Evolutionary conservation across 2,888 invertebrate species (phyloP).

Genomic region (Caenorhabditis becei): DNA sequence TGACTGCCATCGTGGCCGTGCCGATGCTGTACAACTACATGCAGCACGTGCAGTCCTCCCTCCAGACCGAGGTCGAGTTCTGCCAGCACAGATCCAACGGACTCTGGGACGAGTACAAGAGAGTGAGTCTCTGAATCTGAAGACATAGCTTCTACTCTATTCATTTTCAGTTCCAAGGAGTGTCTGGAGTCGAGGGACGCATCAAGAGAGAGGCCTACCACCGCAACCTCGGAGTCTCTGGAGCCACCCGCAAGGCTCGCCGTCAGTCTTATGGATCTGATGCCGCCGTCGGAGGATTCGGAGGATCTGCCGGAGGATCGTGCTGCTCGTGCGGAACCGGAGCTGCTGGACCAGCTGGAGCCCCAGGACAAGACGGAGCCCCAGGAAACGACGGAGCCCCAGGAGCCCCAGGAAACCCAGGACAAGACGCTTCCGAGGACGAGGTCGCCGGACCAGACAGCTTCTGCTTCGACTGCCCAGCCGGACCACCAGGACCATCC

Average conservation of each 20-base stretch:
- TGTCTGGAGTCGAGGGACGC: slow-evolving; percentile 59
- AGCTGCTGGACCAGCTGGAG: slow-evolving; percentile 68
- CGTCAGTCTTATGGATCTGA: slow-evolving; percentile 58
- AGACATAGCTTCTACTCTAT: too few relatives aligned
- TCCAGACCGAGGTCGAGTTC: slow-evolving; percentile 78
- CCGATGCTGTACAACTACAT: slow-evolving; percentile 81
- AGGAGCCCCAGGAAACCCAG: slow-evolving; percentile 69
- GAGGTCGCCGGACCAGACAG: slow-evolving; percentile 56
- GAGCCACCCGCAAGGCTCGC: slow-evolving; percentile 51
- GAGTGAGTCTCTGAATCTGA: too few relatives aligned
- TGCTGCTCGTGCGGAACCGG: slow-evolving; percentile 72
- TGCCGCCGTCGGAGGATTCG: slow-evolving; percentile 63
- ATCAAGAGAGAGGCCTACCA: slow-evolving; percentile 63
- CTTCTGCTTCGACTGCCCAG: slow-evolving; percentile 74
- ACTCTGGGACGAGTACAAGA: slow-evolving; percentile 74
- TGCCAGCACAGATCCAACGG: slow-evolving; percentile 75
- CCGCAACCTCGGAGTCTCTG: slow-evolving; percentile 54
- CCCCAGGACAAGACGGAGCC: slow-evolving; percentile 70
- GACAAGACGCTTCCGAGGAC: slow-evolving; percentile 69
- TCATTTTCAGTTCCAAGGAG: slow-evolving; percentile 61
- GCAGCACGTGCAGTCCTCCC: slow-evolving; percentile 79
- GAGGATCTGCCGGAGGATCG: slow-evolving; percentile 63
- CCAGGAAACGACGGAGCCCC: slow-evolving; percentile 73
- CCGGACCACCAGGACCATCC: slow-evolving; percentile 66
- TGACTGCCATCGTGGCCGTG: slow-evolving; percentile 78